Base-by-base conservation (phyloP, 2,888 invertebrate species). In the Fragum sueziense region DNA sequence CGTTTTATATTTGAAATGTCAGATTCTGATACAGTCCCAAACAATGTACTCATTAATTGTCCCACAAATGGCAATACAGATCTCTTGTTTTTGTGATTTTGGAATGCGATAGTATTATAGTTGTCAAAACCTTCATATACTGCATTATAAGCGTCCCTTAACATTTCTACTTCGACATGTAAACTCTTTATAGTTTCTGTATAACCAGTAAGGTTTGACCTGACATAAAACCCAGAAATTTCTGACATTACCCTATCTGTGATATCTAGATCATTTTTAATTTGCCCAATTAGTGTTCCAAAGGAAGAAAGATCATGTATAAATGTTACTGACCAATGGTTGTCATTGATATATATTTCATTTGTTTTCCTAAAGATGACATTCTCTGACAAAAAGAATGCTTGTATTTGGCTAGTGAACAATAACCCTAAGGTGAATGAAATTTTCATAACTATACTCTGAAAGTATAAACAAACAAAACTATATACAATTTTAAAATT, bases 1-100 rank as follows among this genome's bases (percentile, higher is more conserved):
- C 47, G 54, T 73, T 65, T 61, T 25, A 80, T 73, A 34, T 33
- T 22, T 11, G 69, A n/a, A 52, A 79, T 33, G 37, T 79, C 79
- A n/a, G 9, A 7, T 37, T 67, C 61, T 25, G 72, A 61, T 0
- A 72, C 37, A 1, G 72, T 69, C 3, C 75, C 79, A 69, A 79
- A 79, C 34, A 68, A 57, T 0, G 54, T 59, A 33, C 52, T 51
- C 14, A 70, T 29, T 54, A 37, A 37, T 59, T 74, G 29, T 1
- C 79, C 74, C 7, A 79, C 54, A 17, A 77, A 47, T 31, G 77
- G 69, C 22, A 77, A 22, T 33, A 77, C 14, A 47, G 47, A 47
- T 47, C 47, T 47, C n/a, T 9, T 47, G n/a, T 14, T 47, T 54
- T 65, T 67, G n/a, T n/a, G n/a, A n/a, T n/a, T n/a, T n/a, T n/a